Evolutionary conservation across 1,140 invertebrate genomes (phyloP), one percentile per base, ranked within the genome.

Genomic region (Megathymus violae): DNA sequence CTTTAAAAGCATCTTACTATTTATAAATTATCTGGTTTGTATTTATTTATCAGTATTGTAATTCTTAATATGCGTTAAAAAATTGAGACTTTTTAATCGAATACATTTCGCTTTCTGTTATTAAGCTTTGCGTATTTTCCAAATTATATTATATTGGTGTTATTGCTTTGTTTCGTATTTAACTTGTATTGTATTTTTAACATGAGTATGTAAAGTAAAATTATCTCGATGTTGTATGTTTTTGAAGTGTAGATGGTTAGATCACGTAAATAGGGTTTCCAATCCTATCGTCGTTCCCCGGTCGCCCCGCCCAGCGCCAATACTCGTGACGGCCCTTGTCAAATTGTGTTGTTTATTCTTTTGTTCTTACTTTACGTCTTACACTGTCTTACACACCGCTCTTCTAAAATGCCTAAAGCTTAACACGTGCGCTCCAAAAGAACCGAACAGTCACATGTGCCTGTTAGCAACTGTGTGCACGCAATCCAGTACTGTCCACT

Each of bases 231-330:
- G 72, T 70, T 44, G 47, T 58, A 78, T 82, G 77, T 80, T 87
- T 86, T 88, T 75, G 68, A 82, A 85, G 81, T 88, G 84, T 88
- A 74, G 85, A 84, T 74, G 51, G 47, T 62, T 71, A 74, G 64
- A 67, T 80, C 78, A 84, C 66, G 70, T 87, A 83, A 74, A 69
- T 85, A 83, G 85, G 84, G 79, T 76, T 69, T 67, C 64, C 74
- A 69, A 63, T 78, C 74, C 75, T 71, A 48, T 50, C 60, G 74
- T 70, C 60, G 46, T 76, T 78, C 76, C 71, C 82, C 78, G 83
- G 88, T 83, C 76, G 73, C 88, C 88, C 88, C 85, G 88, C 88
- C 88, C 83, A 86, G 78, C 84, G 88, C 88, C 88, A 79, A 88
- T 78, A 81, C 61, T 77, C 76, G 59, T 80, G 54, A 78, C 75